Evolutionary conservation across 2,113 vertebrate genomes (phyloP), one percentile per base, ranked within the genome.

Genomic region (Fulmarus glacialis): DNA sequence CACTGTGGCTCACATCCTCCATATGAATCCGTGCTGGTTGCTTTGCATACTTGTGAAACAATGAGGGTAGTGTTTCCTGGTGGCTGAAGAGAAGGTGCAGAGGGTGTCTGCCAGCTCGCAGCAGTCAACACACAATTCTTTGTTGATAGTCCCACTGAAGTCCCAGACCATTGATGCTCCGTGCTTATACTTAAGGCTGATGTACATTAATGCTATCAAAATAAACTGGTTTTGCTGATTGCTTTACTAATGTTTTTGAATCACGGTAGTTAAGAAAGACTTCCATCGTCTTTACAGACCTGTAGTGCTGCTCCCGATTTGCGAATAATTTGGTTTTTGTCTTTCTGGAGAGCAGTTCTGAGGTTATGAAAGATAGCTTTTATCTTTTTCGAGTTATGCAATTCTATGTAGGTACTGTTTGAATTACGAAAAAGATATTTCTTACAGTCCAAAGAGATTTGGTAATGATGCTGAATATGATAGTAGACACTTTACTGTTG

Each of bases 61-160:
- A 87, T 71, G 86, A 70, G 68, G 36, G 64, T 22, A 96, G 91
- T 93, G 92, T 95, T 95, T 85, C 56, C 47, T 62, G 56, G 80
- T 55, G 88, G 75, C 82, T 90, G 55, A 48, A 52, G 96, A 88
- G 91, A 94, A 93, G 91, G 93, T 95, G 88, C 88, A 72, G 75
- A 92, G 95, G n/a, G 79, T 91, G 78, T 67, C 82, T 95, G 97
- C 94, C 94, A 96, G 81, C 89, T 95, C 83, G 0, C 23, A 72
- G 56, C 80, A 72, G 77, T 52, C 95, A 95, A 92, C 94, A 96
- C 91, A 89, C 70, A 71, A 13, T 75, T 91, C 95, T 94, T 95
- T 95, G 92, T 96, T 97, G 86, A 32, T 59, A 89, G 81, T 83
- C 86, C 72, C 38, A 24, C 70, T 93, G 88, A 83, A 82, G 40